Conservation (phyloP, 2,113 vertebrate genomes). For the Engraulis encrasicolus region DNA sequence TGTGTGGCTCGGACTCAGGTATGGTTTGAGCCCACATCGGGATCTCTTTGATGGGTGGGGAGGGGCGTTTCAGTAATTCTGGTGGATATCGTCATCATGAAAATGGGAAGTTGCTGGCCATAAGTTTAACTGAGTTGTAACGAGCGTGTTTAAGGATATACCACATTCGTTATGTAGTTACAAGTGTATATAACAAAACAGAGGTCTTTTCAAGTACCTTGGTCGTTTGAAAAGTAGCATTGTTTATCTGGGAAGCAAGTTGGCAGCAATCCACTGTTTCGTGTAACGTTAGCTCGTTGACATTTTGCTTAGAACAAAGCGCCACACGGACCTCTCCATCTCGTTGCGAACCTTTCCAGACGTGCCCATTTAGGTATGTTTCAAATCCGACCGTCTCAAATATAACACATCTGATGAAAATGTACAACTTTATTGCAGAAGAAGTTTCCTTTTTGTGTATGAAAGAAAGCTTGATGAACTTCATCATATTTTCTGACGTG, state of each 20-base stretch:
- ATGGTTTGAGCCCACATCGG: background rate
- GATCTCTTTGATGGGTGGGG: conserved; percentile 11
- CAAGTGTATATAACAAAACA: background rate
- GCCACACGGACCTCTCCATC: background rate
- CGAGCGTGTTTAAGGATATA: background rate
- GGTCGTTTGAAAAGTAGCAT: background rate
- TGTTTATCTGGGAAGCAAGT: background rate
- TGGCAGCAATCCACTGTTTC: conserved; percentile 8
- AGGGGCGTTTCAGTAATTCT: conserved; percentile 27
- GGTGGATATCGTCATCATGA: conserved; percentile 27
- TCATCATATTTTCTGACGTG: background rate
- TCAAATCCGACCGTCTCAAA: background rate
- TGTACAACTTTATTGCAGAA: background rate
- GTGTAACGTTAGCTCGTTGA: conserved; percentile 30
- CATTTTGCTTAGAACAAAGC: conserved; percentile 30
- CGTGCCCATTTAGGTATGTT: background rate
- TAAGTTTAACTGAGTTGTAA: background rate
- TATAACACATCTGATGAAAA: background rate
- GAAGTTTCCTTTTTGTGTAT: background rate
- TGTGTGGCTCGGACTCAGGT: background rate
- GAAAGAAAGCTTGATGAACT: background rate
- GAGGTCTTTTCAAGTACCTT: background rate
- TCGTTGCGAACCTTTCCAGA: background rate
- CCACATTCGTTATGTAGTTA: background rate
- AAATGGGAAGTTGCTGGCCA: conserved; percentile 3